Base-by-base conservation (phyloP, 2,888 invertebrate genomes). In the Apoda limacodes region DNA sequence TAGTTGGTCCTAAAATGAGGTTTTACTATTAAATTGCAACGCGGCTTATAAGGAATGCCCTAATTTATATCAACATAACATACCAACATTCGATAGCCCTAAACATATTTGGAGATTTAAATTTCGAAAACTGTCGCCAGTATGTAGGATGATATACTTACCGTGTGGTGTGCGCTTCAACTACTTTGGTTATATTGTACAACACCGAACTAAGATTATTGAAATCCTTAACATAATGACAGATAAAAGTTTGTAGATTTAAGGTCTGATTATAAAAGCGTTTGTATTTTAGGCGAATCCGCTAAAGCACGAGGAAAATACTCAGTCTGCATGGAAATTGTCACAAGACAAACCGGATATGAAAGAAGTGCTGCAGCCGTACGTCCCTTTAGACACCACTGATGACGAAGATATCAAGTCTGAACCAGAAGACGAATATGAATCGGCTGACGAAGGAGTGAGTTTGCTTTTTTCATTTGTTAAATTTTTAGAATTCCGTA, bases 371-470 rank as follows among this genome's bases (percentile, higher is more conserved):
- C 32, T 70, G 31, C 32, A 36, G 24, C 28, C 34, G 2, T 40
- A 48, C 34, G 24, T 47, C 22, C 43, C 36, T 28, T 35, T 41
- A 12, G 28, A n/a, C 27, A 45, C 27, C 21, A 33, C 26, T 28
- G 28, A 9, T 9, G 65, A 62, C 9, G 58, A 54, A 4, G 68
- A 78, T 21, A 54, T 66, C 42, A 62, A 71, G 38, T 56, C 71
- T 4, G 61, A 70, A 32, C 71, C 74, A 0, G 74, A 78, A 13
- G 72, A 75, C 38, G 69, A 80, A 7, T 17, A 17, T 7, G 17
- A 52, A 22, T 83, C 83, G 0, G 71, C 78, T 7, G 83, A 83
- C 36, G 68, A 78, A 6, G 69, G 62, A 27, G 82, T 75, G 47
- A 57, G 62, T 58, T n/a, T n/a, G n/a, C n/a, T n/a, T 22, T 6